Conservation (phyloP, 2,113 vertebrate genomes). For the Girardinichthys multiradiatus region DNA sequence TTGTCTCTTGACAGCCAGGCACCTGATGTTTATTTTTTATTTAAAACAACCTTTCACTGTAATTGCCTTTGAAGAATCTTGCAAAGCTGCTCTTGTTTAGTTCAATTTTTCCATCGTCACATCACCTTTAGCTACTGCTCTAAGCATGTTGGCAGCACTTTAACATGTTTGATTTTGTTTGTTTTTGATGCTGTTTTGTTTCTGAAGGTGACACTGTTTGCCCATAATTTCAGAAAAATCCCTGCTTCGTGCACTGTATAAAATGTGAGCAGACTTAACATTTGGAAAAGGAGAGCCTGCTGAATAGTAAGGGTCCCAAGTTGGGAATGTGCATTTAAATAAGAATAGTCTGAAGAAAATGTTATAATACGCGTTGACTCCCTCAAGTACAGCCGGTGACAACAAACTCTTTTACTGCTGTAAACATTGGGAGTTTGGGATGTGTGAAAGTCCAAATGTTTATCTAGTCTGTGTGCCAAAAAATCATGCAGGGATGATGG, state of each 20-base stretch:
- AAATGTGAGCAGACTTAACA: neutral
- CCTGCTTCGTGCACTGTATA: neutral
- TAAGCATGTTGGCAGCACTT: neutral
- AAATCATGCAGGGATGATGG: neutral
- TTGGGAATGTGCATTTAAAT: neutral
- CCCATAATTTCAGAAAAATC: neutral
- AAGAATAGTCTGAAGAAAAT: neutral
- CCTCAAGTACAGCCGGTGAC: neutral
- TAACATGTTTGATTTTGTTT: neutral
- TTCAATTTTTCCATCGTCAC: neutral
- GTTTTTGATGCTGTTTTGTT: neutral
- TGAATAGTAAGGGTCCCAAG: neutral
- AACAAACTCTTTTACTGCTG: neutral
- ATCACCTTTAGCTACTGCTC: too few species aligned
- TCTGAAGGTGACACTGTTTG: neutral
- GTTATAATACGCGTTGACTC: neutral
- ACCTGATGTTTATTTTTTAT: conserved; percentile 1
- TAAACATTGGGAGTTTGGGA: neutral
- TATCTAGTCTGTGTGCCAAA: neutral
- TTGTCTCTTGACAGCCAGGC: neutral
- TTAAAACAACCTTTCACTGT: neutral
- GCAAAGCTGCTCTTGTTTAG: neutral
- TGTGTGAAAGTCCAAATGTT: neutral
- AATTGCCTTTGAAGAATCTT: neutral
- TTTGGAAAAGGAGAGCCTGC: neutral